Base-by-base conservation (phyloP, 1,140 invertebrate genomes). In the Drosophila setifemur region DNA sequence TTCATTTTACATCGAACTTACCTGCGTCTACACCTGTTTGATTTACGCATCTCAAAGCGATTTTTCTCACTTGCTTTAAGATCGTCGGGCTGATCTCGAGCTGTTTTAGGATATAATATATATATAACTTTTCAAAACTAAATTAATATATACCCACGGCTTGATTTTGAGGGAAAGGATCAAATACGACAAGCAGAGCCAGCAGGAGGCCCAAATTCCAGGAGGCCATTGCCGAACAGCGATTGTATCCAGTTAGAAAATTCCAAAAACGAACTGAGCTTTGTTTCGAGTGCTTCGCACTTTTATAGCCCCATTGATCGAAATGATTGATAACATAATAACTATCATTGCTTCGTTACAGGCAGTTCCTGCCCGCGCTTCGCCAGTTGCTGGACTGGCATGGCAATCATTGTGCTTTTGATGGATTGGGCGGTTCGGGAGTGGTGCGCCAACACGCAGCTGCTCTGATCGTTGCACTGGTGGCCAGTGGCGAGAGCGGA, bases 301-400 rank as follows among this genome's bases (percentile, higher is more conserved):
- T 74, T 83, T 58, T 83, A 83, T 74, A 74, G 67, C 9, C 11
- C 14, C n/a, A 7, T 50, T 28, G 16, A 25, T 23, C 2, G 5
- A 14, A 8, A 18, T 4, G 4, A 4, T 39, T 26, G 35, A 21
- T 4, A 21, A n/a, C n/a, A n/a, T 78, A 81, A 85, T 75, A 33
- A 29, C 57, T 73, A 58, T 78, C 18, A 77, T 70, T 73, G 12
- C 12, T 18, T 43, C 63, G 29, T 64, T 57, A 35, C 44, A 90
- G 89, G 47, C 72, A 88, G 70, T 88, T 90, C 42, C 39, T 89
- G 45, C 71, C 87, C 39, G 88, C 89, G 14, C 54, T 90, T 19
- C 72, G 85, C 12, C 87, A 89, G 43, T 73, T 89, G 55, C 50
- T 90, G 21, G 89, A 90, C 39, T 90, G 90, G 90, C 88, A 90